phyloP scores from a whole-genome alignment of 2,888 invertebrate genomes.

The Tetheella fluctuosa region DNA sequence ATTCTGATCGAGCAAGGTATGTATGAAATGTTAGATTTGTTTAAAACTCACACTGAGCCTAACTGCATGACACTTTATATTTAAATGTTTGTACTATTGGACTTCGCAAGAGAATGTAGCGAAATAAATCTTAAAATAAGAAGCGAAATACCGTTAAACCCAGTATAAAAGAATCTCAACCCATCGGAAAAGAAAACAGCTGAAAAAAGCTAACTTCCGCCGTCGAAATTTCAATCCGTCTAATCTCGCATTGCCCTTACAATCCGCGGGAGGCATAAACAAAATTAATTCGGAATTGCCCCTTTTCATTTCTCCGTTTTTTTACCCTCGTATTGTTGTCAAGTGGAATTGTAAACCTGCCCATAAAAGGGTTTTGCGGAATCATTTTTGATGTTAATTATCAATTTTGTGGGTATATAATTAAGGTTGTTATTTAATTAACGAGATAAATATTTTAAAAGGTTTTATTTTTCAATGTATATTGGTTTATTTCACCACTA shows the following conservation, averaged over 20 bases:
- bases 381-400: constrained; percentile 4
- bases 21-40: no score
- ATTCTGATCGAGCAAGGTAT: no score
- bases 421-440: constrained; percentile 8
- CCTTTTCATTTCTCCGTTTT: constrained; percentile 14
- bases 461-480: no score
- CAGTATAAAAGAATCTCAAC: not conserved
- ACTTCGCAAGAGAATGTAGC: no score
- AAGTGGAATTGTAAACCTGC: constrained; percentile 6
- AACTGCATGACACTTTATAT: no score
- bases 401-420: not conserved
- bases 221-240: constrained; percentile 22
- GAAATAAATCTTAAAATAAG: no score
- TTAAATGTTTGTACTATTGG: no score
- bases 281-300: constrained; percentile 46
- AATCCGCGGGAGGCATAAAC: constrained; percentile 30
- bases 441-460: not conserved
- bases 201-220: not conserved
- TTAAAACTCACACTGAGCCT: no score
- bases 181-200: not conserved
- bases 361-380: constrained; percentile 2
- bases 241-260: not conserved
- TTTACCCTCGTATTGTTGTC: constrained; percentile 25
- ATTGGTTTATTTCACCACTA: no score
- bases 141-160: not conserved